Conservation (phyloP, 2,888 invertebrate species). For the Stenchaetothrips biformis region DNA sequence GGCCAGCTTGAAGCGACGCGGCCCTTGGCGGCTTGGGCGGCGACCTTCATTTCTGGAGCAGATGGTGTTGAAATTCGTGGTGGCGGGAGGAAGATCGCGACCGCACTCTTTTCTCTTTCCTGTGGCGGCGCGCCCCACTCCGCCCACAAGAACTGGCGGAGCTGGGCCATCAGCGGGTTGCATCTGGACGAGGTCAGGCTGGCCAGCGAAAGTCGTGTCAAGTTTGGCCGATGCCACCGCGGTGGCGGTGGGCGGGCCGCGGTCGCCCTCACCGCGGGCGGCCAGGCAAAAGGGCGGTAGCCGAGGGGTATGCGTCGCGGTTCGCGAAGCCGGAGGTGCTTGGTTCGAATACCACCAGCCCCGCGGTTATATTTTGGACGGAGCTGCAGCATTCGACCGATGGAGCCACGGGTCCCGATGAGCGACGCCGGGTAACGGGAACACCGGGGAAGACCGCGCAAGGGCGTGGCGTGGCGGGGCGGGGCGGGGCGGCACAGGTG, state of each 20-base stretch:
- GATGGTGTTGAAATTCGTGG: too few relatives aligned
- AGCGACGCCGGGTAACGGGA: neutral
- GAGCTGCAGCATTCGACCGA: neutral
- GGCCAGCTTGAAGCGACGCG: too few relatives aligned
- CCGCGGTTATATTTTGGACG: neutral
- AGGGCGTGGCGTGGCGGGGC: neutral
- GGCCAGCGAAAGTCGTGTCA: slow-evolving; percentile 12
- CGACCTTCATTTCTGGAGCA: too few relatives aligned
- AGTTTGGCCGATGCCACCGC: neutral
- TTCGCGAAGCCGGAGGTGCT: neutral
- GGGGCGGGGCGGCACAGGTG: neutral
- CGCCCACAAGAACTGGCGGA: too few relatives aligned
- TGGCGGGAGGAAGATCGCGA: too few relatives aligned
- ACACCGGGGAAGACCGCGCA: neutral
- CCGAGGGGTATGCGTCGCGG: neutral
- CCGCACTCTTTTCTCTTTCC: too few relatives aligned
- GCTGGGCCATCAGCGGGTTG: neutral
- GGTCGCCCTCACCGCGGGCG: neutral
- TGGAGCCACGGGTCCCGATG: neutral
- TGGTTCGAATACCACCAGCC: neutral
- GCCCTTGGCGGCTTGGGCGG: too few relatives aligned
- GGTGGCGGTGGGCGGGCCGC: neutral
- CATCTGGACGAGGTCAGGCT: neutral
- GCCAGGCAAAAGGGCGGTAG: neutral
- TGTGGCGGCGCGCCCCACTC: too few relatives aligned